phyloP scores from a whole-genome alignment of 1,140 invertebrate genomes.

The Phymastichus coffea region DNA sequence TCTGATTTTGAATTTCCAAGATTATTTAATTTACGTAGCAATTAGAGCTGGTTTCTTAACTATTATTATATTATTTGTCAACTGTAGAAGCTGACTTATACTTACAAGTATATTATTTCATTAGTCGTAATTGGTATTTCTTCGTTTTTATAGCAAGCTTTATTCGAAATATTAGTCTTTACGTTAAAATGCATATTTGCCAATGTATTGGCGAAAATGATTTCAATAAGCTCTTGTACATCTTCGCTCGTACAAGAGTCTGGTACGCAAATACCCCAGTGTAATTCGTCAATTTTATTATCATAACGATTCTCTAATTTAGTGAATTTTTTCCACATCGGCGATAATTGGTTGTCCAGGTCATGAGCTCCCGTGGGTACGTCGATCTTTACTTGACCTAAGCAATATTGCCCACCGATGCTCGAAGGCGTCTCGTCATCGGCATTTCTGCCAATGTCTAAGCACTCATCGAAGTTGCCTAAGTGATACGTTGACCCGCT shows the following conservation, averaged over 20 bases:
- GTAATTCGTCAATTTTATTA: constrained; percentile 53
- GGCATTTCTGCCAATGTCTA: constrained; percentile 43
- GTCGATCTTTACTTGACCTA: constrained; percentile 56
- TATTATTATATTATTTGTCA: too few species aligned
- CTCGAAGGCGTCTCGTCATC: constrained; percentile 33
- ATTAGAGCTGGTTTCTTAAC: too few species aligned
- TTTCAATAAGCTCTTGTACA: constrained; percentile 55
- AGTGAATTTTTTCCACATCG: constrained; percentile 42
- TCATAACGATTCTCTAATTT: constrained; percentile 44
- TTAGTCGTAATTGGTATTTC: constrained; percentile 46
- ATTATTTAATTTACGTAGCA: too few species aligned
- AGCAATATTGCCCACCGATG: constrained; percentile 64
- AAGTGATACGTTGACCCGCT: constrained; percentile 65
- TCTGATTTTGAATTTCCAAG: too few species aligned
- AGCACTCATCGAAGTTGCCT: constrained; percentile 70
- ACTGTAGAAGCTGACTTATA: too few species aligned
- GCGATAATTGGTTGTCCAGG: not conserved
- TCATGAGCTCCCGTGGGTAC: constrained; percentile 32
- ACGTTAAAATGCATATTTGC: constrained; percentile 43
- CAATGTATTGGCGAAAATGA: constrained; percentile 50
- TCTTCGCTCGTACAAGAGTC: constrained; percentile 58
- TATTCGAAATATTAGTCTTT: constrained; percentile 50
- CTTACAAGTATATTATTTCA: constrained; percentile 63
- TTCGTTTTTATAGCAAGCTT: constrained; percentile 57
- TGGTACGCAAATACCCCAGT: constrained; percentile 67